Evolutionary conservation across 2,888 invertebrate genomes (phyloP), one percentile per base, ranked within the genome.

Genomic region (Priocnemis perturbator): DNA sequence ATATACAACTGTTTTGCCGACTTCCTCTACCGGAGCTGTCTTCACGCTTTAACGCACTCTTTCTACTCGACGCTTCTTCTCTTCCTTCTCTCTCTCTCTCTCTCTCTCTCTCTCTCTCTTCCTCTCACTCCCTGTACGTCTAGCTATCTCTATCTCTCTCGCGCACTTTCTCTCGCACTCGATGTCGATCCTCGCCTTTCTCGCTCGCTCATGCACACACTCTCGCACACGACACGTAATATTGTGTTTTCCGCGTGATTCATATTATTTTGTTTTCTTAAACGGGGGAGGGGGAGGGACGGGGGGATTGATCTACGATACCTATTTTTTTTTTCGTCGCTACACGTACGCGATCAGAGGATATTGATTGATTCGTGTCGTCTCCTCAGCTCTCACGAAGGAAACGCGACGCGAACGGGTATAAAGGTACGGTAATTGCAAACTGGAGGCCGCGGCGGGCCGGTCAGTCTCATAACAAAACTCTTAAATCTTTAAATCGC

Each of bases 381-480:
- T 71, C 69, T 64, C 64, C 17, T 30, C 45, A 23, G 30, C 60
- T 26, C 48, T 15, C 61, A 7, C 23, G 37, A 63, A 61, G 47
- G 68, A 75, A 73, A 72, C 70, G 68, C 78, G 78, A 79, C 71
- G 75, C 78, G 71, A 48, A 45, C 76, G 75, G 37, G 71, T 77
- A 79, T 76, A 76, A 81, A 83, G 83, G 81, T 84, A 83, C 83
- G 82, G 77, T 82, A 83, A 85, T 81, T 83, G 85, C 85, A 84
- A 86, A 86, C 86, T 86, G 84, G 78, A 70, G 83, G 85, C 84
- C 85, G 79, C 82, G 81, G 78, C 79, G 83, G 85, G 82, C 86
- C 87, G 83, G 69, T 88, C 88, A 88, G 87, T 88, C 88, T 88
- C 87, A 87, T 84, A 83, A 86, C 83, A 83, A 86, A 87, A 86